Conservation (phyloP, 2,888 invertebrate genomes). For the Blastobasis lacticolella region DNA sequence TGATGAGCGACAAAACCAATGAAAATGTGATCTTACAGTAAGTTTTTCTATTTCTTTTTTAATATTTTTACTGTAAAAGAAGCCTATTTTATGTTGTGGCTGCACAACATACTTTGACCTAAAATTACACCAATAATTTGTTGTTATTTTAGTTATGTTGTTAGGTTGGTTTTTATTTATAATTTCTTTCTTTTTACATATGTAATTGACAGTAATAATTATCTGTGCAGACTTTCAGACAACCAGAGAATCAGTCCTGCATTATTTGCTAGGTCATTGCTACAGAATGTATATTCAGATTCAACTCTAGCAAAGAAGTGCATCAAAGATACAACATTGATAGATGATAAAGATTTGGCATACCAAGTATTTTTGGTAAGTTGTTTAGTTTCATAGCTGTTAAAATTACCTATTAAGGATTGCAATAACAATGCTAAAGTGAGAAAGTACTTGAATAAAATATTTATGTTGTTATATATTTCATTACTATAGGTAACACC, state of each 20-base stretch:
- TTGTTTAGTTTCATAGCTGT: conserved; percentile 3
- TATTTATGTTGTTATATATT: too few species aligned
- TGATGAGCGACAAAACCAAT: conserved; percentile 58
- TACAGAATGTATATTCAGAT: conserved; percentile 60
- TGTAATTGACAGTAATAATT: background rate
- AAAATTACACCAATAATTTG: background rate
- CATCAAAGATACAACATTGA: conserved; percentile 81
- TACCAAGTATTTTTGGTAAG: conserved; percentile 84
- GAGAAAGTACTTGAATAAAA: too few species aligned
- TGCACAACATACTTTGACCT: background rate
- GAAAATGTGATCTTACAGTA: conserved; percentile 77
- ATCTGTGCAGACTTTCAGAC: conserved; percentile 47
- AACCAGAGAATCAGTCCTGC: conserved; percentile 60
- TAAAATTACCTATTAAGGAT: background rate
- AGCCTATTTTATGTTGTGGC: background rate
- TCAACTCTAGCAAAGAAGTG: conserved; percentile 66
- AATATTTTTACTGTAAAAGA: background rate
- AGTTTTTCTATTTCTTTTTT: conserved; percentile 26
- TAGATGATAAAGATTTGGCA: conserved; percentile 80
- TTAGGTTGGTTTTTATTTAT: background rate
- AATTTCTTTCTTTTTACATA: too few species aligned
- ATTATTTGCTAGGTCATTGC: conserved; percentile 56
- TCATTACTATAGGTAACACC: too few species aligned
- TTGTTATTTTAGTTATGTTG: too few species aligned
- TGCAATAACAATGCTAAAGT: too few species aligned